Evolutionary conservation across 2,113 vertebrate species (phyloP).

Genomic region (Perca fluviatilis): DNA sequence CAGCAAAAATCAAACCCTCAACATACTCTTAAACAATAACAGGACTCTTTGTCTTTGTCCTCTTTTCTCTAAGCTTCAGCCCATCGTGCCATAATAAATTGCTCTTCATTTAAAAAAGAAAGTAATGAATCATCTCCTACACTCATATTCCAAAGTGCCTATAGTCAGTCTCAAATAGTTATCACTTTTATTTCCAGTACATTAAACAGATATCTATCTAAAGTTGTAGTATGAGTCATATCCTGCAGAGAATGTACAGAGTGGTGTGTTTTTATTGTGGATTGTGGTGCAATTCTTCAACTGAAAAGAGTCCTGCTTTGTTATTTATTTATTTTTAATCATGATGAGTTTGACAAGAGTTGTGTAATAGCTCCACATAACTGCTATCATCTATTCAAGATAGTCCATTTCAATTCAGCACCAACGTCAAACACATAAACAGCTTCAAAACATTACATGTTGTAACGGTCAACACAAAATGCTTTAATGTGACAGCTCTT

Average conservation of each 20-base stretch:
- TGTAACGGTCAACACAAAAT: constrained; percentile 43
- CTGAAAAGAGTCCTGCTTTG: constrained; percentile 19
- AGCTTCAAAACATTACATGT: constrained; percentile 14
- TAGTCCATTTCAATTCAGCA: constrained; percentile 11
- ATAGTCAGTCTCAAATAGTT: constrained; percentile 61
- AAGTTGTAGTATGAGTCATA: constrained; percentile 3
- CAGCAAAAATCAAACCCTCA: constrained; percentile 6
- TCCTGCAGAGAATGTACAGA: constrained; percentile 59
- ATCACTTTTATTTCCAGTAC: constrained; percentile 51
- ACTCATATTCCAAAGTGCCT: constrained; percentile 80
- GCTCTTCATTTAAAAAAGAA: constrained; percentile 2
- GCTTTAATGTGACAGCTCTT: constrained; percentile 70
- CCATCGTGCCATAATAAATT: constrained; percentile 19
- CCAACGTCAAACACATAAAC: constrained; percentile 8
- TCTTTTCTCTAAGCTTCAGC: constrained; percentile 9
- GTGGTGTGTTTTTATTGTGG: constrained; percentile 25
- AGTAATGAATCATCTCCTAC: constrained; percentile 24
- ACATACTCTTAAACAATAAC: not conserved
- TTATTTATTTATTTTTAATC: not conserved
- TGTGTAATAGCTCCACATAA: not conserved
- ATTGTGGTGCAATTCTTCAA: constrained; percentile 7
- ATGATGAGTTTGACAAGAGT: not conserved
- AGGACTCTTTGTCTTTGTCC: constrained; percentile 1
- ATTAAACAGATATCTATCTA: constrained; percentile 15
- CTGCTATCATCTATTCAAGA: not conserved